phyloP scores from a whole-genome alignment of 1,140 invertebrate genomes.

The Pseudomyrmex sp. region DNA sequence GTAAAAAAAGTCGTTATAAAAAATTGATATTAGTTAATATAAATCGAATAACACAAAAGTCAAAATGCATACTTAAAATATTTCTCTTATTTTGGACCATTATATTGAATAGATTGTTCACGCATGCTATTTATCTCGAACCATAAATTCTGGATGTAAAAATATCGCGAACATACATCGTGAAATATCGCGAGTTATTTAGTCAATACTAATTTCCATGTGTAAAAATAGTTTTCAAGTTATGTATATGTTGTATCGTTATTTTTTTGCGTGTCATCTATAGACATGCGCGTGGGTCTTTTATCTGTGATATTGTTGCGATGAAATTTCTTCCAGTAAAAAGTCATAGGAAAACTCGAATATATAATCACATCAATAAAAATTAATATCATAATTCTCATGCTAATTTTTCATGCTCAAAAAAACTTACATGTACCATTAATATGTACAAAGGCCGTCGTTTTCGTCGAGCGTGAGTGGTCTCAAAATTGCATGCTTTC shows the following conservation, averaged over 20 bases:
- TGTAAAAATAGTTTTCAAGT: slow-evolving; percentile 63
- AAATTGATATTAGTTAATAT: slow-evolving; percentile 60
- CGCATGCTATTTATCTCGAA: slow-evolving; percentile 29
- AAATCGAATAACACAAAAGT: slow-evolving; percentile 36
- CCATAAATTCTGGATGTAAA: slow-evolving; percentile 31
- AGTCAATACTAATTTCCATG: slow-evolving; percentile 48
- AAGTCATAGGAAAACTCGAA: neutral
- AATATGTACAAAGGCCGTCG: slow-evolving; percentile 71
- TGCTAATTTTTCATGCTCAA: slow-evolving; percentile 1
- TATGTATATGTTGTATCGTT: slow-evolving; percentile 17
- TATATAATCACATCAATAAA: slow-evolving; percentile 29
- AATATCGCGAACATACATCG: slow-evolving; percentile 48
- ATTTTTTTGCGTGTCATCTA: neutral
- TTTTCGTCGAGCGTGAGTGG: slow-evolving; percentile 39
- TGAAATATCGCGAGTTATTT: neutral
- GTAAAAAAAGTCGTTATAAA: slow-evolving; percentile 17
- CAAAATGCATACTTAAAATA: slow-evolving; percentile 22
- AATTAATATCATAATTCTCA: slow-evolving; percentile 35
- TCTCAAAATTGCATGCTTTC: slow-evolving; percentile 28
- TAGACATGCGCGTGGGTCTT: neutral
- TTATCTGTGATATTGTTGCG: neutral
- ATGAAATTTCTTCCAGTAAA: neutral
- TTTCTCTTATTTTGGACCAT: slow-evolving; percentile 28
- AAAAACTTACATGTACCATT: slow-evolving; percentile 59
- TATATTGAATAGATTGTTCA: slow-evolving; percentile 50